Evolutionary conservation across 2,113 vertebrate genomes (phyloP), one percentile per base, ranked within the genome.

Genomic region (Orthonyx spaldingii): DNA sequence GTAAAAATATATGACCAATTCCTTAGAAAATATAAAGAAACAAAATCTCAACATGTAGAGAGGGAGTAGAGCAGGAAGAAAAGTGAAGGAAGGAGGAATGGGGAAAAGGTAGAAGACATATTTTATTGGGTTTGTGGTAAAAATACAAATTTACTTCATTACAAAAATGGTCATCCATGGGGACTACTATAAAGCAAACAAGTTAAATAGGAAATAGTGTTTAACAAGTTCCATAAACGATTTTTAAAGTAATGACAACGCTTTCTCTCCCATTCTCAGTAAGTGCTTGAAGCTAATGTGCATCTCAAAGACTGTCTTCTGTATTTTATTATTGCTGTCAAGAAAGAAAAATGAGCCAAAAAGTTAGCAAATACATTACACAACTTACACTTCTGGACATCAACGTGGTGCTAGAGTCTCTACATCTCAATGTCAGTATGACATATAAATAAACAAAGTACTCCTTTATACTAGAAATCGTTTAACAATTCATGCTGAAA

Each of bases 341-440:
- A 41, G 66, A 83, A 81, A 85, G 27, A 49, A 78, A 95, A 87
- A 63, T 26, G 49, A 94, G 39, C 37, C 30, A 74, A 53, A 53
- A 35, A 49, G 33, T 57, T 33, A 42, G n/a, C 21, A 86, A 91
- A 76, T 23, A 10, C 13, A 32, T 81, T 87, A 70, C 7, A 57
- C 28, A 74, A 52, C 46, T 85, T 44, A n/a, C 24, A 37, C 13
- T 83, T 68, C 52, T 56, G 8, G 21, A 85, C 28, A 21, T 50
- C 49, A 65, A 0, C 0, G 0, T 27, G 13, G n/a, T 84, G 78
- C 71, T 79, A 27, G 26, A 85, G n/a, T 33, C 63, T 65, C 46
- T 50, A 33, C 16, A 39, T 61, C 61, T 76, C 69, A 84, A 6
- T 6, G 13, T 41, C 49, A 69, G 26, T 6, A 14, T 16, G 13